These are phyloP conservation scores for Cremastinae sp. DNA, from an alignment of 2,888 invertebrate species.

Conservation along the genomic window DNA sequence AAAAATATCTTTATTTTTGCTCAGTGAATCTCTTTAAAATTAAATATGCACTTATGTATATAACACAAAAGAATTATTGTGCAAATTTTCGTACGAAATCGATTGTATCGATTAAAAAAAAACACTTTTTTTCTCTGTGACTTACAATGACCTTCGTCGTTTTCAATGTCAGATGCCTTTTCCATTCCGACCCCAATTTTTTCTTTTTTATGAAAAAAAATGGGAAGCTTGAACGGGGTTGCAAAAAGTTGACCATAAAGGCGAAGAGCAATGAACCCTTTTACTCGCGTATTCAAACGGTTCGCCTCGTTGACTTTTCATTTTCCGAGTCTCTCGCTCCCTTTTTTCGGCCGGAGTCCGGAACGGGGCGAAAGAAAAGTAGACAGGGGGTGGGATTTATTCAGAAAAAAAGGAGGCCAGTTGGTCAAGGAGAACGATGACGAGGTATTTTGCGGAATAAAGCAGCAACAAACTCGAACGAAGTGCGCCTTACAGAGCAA, in stretches of 20 bases:
- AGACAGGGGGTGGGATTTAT: conserved; percentile 23
- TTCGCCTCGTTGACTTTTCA: conserved; percentile 22
- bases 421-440: conserved; percentile 53
- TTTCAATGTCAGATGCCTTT: too few relatives aligned
- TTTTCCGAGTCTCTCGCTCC: conserved; percentile 1
- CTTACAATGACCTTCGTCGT: too few relatives aligned
- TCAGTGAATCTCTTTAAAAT: too few relatives aligned
- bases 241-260: background rate
- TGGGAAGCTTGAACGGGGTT: background rate
- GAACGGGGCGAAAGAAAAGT: background rate
- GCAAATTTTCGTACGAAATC: too few relatives aligned
- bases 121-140: too few relatives aligned
- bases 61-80: too few relatives aligned
- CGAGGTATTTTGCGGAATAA: conserved; percentile 30
- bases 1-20: too few relatives aligned
- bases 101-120: too few relatives aligned
- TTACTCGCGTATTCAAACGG: conserved; percentile 4
- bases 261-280: conserved; percentile 22
- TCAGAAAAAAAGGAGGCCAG: conserved; percentile 51
- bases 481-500: conserved; percentile 18
- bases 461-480: conserved; percentile 21
- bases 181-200: too few relatives aligned
- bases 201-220: conserved; percentile 8
- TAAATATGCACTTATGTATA: too few relatives aligned
- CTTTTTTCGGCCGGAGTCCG: background rate